phyloP scores from a whole-genome alignment of 2,888 invertebrate genomes.

The Marasmarcha lunaedactyla region DNA sequence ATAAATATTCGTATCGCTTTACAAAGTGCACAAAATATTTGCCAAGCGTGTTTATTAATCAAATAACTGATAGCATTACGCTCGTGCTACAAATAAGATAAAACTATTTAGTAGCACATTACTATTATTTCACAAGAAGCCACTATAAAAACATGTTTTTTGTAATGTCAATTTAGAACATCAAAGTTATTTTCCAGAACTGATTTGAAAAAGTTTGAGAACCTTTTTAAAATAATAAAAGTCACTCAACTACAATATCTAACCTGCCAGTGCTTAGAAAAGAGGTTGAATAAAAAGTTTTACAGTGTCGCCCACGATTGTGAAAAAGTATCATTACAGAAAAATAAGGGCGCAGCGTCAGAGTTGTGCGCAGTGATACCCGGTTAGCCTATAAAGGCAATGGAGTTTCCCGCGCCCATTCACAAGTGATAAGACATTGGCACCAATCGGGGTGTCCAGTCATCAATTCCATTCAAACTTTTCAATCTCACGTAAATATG shows the following conservation, averaged over 20 bases:
- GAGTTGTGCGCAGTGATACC: not conserved
- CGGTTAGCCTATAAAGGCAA: not conserved
- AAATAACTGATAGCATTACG: conserved; percentile 31
- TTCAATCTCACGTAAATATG: not conserved
- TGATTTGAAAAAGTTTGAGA: too few relatives aligned
- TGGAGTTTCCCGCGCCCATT: not conserved
- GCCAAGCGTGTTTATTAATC: conserved; percentile 32
- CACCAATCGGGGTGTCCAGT: not conserved
- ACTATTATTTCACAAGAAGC: not conserved
- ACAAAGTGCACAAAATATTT: conserved; percentile 39
- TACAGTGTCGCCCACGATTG: too few relatives aligned
- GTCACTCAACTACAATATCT: too few relatives aligned
- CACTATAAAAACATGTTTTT: too few relatives aligned
- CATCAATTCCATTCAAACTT: not conserved
- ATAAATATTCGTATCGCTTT: too few relatives aligned
- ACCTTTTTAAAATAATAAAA: too few relatives aligned
- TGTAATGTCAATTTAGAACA: too few relatives aligned
- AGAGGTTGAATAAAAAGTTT: too few relatives aligned
- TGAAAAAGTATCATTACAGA: too few relatives aligned
- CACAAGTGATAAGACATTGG: conserved; percentile 1
- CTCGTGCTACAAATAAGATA: conserved; percentile 42
- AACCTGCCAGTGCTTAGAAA: too few relatives aligned
- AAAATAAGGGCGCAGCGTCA: not conserved
- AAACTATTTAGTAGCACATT: conserved; percentile 20
- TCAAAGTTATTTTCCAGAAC: too few relatives aligned